Conservation (phyloP, 1,140 invertebrate species). For the Cydia strobilella region DNA sequence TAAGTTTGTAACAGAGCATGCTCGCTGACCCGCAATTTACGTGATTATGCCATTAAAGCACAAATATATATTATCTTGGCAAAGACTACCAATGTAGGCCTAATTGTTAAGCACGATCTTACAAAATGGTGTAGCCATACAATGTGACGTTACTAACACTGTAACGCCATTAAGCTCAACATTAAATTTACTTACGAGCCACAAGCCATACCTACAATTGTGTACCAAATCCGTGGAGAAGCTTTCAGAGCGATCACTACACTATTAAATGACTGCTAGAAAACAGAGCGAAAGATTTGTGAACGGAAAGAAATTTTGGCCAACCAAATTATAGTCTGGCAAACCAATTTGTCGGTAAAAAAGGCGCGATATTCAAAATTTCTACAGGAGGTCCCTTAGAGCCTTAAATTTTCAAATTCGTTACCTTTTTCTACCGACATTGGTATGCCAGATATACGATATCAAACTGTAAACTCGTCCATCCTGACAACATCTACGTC, state of each 20-base stretch:
- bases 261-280: neutral
- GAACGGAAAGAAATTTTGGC: too few species aligned
- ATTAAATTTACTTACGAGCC: neutral
- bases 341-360: too few species aligned
- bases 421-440: neutral
- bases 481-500: neutral
- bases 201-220: neutral
- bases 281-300: neutral
- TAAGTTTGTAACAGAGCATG: neutral
- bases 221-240: neutral
- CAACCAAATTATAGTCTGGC: too few species aligned
- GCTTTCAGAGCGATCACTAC: neutral
- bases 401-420: too few species aligned
- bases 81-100: neutral
- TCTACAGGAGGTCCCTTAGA: too few species aligned
- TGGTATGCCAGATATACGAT: neutral
- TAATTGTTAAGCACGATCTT: neutral
- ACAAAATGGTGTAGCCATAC: neutral
- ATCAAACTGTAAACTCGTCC: neutral
- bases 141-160: neutral
- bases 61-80: neutral
- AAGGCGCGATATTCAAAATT: too few species aligned
- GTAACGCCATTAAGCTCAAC: neutral
- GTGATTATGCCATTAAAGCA: neutral
- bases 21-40: constrained; percentile 2